A percentile compares a stretch with the other conserved stretches of the same genome.
These are phyloP conservation scores for Nothobranchius kuhntae DNA, from an alignment of 2,113 vertebrate genomes.

Conservation along the genomic window DNA sequence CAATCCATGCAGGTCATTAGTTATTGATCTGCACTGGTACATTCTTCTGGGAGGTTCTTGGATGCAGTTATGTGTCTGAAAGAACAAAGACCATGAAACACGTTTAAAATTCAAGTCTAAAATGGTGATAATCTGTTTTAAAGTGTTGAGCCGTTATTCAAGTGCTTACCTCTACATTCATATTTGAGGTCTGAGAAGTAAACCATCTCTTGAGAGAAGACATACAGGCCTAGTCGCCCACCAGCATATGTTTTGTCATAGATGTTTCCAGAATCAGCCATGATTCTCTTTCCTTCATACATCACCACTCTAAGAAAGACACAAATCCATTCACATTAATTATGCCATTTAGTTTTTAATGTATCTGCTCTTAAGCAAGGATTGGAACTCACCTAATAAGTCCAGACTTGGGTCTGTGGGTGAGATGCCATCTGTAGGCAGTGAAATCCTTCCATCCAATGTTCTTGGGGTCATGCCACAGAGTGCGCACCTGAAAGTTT, in stretches of 20 bases:
- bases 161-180: conserved; percentile 91
- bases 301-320: conserved; percentile 88
- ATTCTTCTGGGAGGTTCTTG: conserved; percentile 77
- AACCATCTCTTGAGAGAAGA: conserved; percentile 99
- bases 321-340: conserved; percentile 13
- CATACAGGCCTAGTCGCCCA: conserved; percentile 93
- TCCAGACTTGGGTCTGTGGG: conserved; percentile 95
- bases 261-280: conserved; percentile 97
- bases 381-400: conserved; percentile 87
- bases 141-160: background rate
- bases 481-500: conserved; percentile 86
- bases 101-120: conserved; percentile 14
- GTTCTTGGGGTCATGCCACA: conserved; percentile 98
- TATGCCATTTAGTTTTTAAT: background rate
- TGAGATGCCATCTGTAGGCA: conserved; percentile 97
- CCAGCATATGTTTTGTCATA: conserved; percentile 96
- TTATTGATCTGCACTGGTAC: conserved; percentile 74
- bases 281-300: conserved; percentile 98
- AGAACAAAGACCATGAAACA: conserved; percentile 33
- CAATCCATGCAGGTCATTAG: conserved; percentile 71
- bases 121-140: background rate
- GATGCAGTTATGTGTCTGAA: conserved; percentile 88
- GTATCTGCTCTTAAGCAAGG: background rate
- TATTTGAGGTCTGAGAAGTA: conserved; percentile 99
- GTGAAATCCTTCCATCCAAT: conserved; percentile 99